A percentile compares a stretch with the other conserved stretches of the same genome.
phyloP scores from a whole-genome alignment of 2,797 vertebrate species.

The Chelonia mydas region DNA sequence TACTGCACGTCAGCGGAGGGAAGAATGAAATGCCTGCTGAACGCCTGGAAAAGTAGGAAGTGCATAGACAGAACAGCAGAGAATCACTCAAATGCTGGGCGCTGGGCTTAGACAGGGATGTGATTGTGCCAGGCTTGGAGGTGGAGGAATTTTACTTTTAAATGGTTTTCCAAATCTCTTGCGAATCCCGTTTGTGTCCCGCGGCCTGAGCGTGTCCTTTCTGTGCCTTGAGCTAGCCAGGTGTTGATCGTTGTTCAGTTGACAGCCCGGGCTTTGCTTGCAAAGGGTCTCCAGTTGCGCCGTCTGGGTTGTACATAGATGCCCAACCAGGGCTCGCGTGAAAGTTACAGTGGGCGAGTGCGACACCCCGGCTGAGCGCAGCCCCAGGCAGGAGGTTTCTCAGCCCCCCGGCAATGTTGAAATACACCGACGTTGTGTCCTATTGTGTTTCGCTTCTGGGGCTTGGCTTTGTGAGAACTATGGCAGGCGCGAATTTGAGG shows the following conservation, averaged over 20 bases:
- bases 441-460: neutral
- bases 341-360: neutral
- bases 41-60: neutral
- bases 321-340: neutral
- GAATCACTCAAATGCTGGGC: neutral
- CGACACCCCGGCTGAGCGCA: neutral
- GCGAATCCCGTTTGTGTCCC: neutral
- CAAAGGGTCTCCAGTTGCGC: neutral
- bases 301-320: neutral
- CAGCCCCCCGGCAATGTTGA: neutral
- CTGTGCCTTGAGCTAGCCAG: neutral
- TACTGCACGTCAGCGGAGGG: neutral
- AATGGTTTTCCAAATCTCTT: neutral
- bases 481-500: constrained; percentile 7
- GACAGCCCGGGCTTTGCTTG: neutral
- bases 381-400: neutral
- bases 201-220: neutral
- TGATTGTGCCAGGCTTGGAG: neutral
- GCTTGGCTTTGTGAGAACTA: neutral
- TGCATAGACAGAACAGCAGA: neutral
- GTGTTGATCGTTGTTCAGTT: neutral
- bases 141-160: neutral
- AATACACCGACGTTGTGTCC: too few species aligned
- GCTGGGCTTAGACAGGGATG: neutral
- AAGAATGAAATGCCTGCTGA: neutral